phyloP scores from a whole-genome alignment of 2,797 vertebrate species.

The Chloroceryle amazona region DNA sequence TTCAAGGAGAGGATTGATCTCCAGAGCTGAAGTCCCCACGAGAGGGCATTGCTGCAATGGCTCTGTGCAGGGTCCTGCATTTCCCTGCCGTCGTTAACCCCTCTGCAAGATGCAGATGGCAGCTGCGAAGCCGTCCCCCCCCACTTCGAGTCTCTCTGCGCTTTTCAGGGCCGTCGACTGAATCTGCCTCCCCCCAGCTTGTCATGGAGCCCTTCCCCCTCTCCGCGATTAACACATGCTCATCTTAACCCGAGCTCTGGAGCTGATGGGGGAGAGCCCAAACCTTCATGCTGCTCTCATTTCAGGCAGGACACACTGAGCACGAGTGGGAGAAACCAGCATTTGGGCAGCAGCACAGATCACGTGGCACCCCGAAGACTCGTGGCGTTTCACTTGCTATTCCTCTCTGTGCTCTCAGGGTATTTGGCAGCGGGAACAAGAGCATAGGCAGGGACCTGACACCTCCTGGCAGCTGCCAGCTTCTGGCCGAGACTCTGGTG shows the following conservation, averaged over 20 bases:
- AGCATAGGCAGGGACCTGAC: rapidly evolving
- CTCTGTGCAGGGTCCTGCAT: background rate
- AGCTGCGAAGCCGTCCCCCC: background rate
- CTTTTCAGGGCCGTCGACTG: background rate
- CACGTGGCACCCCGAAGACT: rapidly evolving
- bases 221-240: background rate
- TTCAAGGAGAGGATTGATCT: background rate
- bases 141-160: rapidly evolving
- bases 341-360: too few species aligned
- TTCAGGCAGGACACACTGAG: background rate
- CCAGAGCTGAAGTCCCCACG: background rate
- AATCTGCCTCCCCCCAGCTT: rapidly evolving
- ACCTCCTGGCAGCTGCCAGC: background rate
- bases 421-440: background rate
- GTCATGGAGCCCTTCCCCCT: background rate
- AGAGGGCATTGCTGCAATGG: conserved; percentile 23
- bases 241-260: background rate
- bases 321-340: background rate
- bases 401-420: background rate
- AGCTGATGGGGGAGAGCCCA: background rate
- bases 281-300: rapidly evolving
- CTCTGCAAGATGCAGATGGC: background rate
- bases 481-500: background rate
- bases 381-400: background rate
- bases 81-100: background rate